Percentiles rank a stretch among this genome's conserved stretches.
Conservation (phyloP, 2,797 vertebrate genomes). For the Numenius phaeopus region DNA sequence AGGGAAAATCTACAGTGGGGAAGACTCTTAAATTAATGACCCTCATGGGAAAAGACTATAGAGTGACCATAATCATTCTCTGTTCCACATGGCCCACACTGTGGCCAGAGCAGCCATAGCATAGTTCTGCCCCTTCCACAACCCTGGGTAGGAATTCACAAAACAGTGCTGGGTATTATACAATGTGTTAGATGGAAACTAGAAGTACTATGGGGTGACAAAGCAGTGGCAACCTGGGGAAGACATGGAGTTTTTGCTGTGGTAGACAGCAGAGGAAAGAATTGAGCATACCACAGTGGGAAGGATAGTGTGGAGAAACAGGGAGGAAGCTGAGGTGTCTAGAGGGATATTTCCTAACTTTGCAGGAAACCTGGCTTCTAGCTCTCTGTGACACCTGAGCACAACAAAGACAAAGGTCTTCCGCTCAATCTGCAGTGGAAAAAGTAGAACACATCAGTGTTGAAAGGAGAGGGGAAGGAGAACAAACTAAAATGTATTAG, state of each 20-base stretch:
- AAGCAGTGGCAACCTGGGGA: not conserved
- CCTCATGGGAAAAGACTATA: not conserved
- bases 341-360: not conserved
- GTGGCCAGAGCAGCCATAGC: not conserved
- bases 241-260: not conserved
- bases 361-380: not conserved
- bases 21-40: not conserved
- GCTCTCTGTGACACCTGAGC: not conserved
- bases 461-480: not conserved
- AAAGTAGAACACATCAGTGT: not conserved
- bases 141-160: not conserved
- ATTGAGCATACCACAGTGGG: rapidly evolving
- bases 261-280: not conserved
- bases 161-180: not conserved
- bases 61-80: not conserved
- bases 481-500: not conserved
- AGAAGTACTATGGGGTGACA: not conserved
- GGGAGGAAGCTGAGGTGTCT: not conserved
- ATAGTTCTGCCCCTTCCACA: not conserved
- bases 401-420: not conserved
- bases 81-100: not conserved
- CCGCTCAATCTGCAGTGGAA: not conserved
- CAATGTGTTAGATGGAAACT: not conserved
- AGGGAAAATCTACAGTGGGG: not conserved
- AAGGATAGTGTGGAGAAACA: not conserved